These are phyloP conservation scores for Dufourea novaeangliae DNA, from an alignment of 1,140 invertebrate genomes.

Conservation along the genomic window DNA sequence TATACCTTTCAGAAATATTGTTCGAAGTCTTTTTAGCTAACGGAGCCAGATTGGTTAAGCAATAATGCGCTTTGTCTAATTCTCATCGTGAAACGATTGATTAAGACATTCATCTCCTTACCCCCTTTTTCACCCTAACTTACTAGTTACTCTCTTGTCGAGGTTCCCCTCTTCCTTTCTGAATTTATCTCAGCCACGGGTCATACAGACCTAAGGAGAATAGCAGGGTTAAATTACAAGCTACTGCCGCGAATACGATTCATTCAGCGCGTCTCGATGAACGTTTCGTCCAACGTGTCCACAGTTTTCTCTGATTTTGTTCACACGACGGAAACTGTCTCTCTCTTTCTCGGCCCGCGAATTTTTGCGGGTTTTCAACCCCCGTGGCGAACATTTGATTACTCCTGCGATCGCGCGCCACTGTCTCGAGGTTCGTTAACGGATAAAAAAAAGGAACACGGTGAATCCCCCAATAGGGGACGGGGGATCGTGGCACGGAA, in stretches of 20 bases:
- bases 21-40: not conserved
- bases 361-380: not conserved
- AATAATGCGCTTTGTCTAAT: not conserved
- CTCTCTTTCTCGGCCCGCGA: no score
- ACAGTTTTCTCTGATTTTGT: no score
- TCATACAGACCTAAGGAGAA: no score
- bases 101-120: conserved; percentile 23
- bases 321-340: not conserved
- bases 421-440: not conserved
- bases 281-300: not conserved
- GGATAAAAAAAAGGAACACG: not conserved
- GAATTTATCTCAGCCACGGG: conserved; percentile 29
- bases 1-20: not conserved
- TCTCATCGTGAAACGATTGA: not conserved
- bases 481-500: not conserved
- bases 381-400: conserved; percentile 7
- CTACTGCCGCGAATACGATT: not conserved
- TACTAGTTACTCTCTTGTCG: not conserved
- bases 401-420: not conserved
- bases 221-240: no score
- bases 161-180: not conserved
- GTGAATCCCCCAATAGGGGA: not conserved
- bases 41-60: no score
- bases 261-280: no score
- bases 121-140: not conserved